Evolutionary conservation across 2,797 vertebrate genomes (phyloP), one percentile per base, ranked within the genome.

Genomic region (Synaphobranchus kaupii): DNA sequence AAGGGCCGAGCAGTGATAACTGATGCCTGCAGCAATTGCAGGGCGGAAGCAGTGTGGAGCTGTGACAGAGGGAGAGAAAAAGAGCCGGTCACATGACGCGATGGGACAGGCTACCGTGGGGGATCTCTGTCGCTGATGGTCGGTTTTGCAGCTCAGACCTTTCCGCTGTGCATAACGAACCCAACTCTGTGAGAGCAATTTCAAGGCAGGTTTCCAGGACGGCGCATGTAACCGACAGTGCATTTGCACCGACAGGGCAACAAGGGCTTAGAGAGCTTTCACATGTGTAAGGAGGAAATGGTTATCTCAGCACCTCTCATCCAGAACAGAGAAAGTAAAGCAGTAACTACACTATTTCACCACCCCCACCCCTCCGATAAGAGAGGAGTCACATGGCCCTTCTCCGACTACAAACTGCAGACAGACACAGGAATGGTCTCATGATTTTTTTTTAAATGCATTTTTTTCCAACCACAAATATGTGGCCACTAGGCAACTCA

Each of bases 141-240:
- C 17, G 9, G 63, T n/a, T 56, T 60, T 47, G 39, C 68, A 31
- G 39, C 78, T 34, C 25, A 9, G 12, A 58, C 83, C 89, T 73
- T 58, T 83, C 66, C 56, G 86, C 47, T 54, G 3, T 86, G 80
- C 91, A 94, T 92, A 94, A 91, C 91, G 89, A 89, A 84, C 84
- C 85, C 81, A 90, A 87, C 92, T 93, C 93, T 94, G 90, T 92
- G 88, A 85, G 84, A 88, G 91, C 89, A 89, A 92, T 92, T 94
- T 95, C 92, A 92, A 93, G 92, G 91, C 91, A 89, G 94, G 95
- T 95, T 96, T 94, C 92, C 94, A 86, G 87, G 92, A 95, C 95
- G 95, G 94, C 94, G 91, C 93, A 93, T 92, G 92, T 90, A 92
- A 94, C 93, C 92, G 92, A 93, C 92, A 93, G 91, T 93, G 94